Evolutionary conservation across 1,140 invertebrate genomes (phyloP).

Genomic region (Asobara japonica): DNA sequence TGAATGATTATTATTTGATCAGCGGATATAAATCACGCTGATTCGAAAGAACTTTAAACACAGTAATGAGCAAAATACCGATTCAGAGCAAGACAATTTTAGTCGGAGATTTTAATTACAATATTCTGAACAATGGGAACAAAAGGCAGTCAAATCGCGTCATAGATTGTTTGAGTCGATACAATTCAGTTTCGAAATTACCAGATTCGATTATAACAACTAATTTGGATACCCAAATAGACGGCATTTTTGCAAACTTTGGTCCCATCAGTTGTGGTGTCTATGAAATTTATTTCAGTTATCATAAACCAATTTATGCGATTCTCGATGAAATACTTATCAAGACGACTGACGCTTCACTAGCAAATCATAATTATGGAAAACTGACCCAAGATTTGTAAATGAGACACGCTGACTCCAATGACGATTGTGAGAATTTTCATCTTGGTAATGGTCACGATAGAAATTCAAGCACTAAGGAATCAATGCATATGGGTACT

Average conservation of each 20-base stretch:
- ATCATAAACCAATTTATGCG: conserved; percentile 1
- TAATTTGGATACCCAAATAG: conserved; percentile 13
- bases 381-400: too few species aligned
- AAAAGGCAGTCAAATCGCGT: not conserved
- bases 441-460: too few species aligned
- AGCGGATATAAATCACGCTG: too few species aligned
- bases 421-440: too few species aligned
- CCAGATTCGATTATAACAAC: not conserved
- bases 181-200: not conserved
- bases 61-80: too few species aligned
- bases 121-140: not conserved
- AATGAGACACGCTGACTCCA: too few species aligned
- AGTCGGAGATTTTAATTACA: not conserved
- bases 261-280: not conserved
- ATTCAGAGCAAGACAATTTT: not conserved
- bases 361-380: too few species aligned
- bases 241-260: not conserved
- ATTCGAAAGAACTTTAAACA: too few species aligned
- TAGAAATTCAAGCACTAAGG: too few species aligned
- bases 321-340: not conserved
- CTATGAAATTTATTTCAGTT: conserved; percentile 11
- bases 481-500: too few species aligned
- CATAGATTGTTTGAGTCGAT: not conserved
- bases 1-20: too few species aligned
- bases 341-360: not conserved